phyloP scores from a whole-genome alignment of 2,888 invertebrate species.

The Temnothorax rugatulus region DNA sequence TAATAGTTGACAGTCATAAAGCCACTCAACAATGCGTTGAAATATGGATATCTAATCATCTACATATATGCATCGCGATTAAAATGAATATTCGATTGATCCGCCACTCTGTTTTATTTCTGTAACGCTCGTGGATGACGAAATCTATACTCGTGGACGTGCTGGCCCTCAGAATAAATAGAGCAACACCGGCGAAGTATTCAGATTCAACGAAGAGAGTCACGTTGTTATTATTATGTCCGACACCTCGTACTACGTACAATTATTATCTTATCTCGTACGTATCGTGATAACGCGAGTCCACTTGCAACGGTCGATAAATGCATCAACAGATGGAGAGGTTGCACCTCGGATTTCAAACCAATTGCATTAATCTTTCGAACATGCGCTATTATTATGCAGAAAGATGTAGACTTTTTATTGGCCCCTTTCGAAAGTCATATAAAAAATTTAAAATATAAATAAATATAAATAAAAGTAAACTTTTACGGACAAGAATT shows the following conservation, averaged over 20 bases:
- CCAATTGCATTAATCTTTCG: background rate
- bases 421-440: background rate
- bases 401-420: background rate
- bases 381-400: background rate
- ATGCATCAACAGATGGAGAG: background rate
- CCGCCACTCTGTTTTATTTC: constrained; percentile 4
- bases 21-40: background rate
- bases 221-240: constrained; percentile 23
- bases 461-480: background rate
- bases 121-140: constrained; percentile 32
- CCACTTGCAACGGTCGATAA: constrained; percentile 31
- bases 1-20: background rate
- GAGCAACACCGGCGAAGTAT: background rate
- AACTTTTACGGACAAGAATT: background rate
- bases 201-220: background rate
- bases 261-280: constrained; percentile 56
- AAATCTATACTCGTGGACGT: background rate
- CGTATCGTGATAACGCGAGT: constrained; percentile 52
- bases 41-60: background rate
- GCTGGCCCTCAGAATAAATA: constrained; percentile 10
- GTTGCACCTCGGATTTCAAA: background rate
- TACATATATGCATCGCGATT: background rate
- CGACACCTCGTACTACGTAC: constrained; percentile 42
- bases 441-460: background rate
- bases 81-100: constrained; percentile 23